Percentiles rank a stretch among this genome's conserved stretches.
phyloP scores from a whole-genome alignment of 2,113 vertebrate species.

The Periophthalmodon schlosseri region DNA sequence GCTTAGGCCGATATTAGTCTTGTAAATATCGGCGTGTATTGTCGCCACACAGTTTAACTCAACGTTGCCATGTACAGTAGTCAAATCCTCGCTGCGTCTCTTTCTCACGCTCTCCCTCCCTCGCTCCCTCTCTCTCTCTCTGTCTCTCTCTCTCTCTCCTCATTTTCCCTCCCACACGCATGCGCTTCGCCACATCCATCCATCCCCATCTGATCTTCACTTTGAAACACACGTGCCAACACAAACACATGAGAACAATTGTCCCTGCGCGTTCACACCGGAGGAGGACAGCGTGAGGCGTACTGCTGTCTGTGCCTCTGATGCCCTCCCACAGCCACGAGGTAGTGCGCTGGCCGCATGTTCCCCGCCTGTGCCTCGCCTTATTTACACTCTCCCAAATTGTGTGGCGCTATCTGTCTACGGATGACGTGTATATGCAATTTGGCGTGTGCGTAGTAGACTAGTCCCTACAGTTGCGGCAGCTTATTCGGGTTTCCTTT shows the following conservation, averaged over 20 bases:
- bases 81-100: conserved; percentile 21
- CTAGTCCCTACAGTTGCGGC: conserved; percentile 17
- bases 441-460: conserved; percentile 36
- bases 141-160: neutral
- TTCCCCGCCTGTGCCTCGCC: conserved; percentile 5
- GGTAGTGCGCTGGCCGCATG: conserved; percentile 45
- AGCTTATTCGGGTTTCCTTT: conserved; percentile 56
- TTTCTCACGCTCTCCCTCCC: conserved; percentile 54
- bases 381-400: conserved; percentile 59
- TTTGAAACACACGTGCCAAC: conserved; percentile 11
- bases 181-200: conserved; percentile 41
- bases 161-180: conserved; percentile 46
- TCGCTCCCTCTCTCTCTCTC: conserved; percentile 51
- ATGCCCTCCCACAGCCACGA: conserved; percentile 49
- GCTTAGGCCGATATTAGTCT: neutral
- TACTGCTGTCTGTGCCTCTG: neutral
- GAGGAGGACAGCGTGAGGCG: conserved; percentile 15
- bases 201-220: conserved; percentile 47
- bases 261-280: conserved; percentile 4
- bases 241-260: conserved; percentile 20
- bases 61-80: neutral
- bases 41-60: neutral
- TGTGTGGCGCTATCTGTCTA: conserved; percentile 52
- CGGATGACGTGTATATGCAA: conserved; percentile 32
- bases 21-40: neutral